phyloP scores from a whole-genome alignment of 1,140 invertebrate species.

The Hycleus cichorii region DNA sequence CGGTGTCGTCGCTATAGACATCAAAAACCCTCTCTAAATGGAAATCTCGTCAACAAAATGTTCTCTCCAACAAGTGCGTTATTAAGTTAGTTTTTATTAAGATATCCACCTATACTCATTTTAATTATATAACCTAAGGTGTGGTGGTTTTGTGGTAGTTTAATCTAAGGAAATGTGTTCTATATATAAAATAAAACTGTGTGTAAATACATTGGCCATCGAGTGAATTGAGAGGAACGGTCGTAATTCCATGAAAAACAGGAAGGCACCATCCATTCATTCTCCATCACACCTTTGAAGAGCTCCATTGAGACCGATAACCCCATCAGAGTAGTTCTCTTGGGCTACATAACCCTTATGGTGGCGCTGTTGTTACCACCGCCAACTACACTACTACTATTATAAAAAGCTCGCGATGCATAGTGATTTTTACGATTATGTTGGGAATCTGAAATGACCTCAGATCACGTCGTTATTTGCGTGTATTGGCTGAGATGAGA shows the following conservation, averaged over 20 bases:
- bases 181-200: too few relatives aligned
- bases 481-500: conserved; percentile 26
- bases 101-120: too few relatives aligned
- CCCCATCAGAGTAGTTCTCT: conserved; percentile 37
- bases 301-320: conserved; percentile 38
- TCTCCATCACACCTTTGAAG: conserved; percentile 39
- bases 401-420: conserved; percentile 30
- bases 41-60: too few relatives aligned
- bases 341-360: conserved; percentile 42
- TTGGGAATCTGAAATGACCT: conserved; percentile 38
- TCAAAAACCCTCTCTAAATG: too few relatives aligned
- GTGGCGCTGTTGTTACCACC: conserved; percentile 18
- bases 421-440: conserved; percentile 44
- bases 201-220: neutral
- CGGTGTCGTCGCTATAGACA: too few relatives aligned
- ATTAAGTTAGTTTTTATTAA: too few relatives aligned
- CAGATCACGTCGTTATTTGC: conserved; percentile 31
- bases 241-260: conserved; percentile 34
- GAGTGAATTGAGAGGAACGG: conserved; percentile 23
- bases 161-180: too few relatives aligned
- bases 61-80: too few relatives aligned
- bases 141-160: too few relatives aligned
- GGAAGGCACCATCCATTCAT: conserved; percentile 32
- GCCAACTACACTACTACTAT: neutral
- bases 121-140: too few relatives aligned